Evolutionary conservation across 92 coral and sea anemone genomes (phyloP), one percentile per base, ranked within the genome.

Genomic region (Scolanthus callimorphus): DNA sequence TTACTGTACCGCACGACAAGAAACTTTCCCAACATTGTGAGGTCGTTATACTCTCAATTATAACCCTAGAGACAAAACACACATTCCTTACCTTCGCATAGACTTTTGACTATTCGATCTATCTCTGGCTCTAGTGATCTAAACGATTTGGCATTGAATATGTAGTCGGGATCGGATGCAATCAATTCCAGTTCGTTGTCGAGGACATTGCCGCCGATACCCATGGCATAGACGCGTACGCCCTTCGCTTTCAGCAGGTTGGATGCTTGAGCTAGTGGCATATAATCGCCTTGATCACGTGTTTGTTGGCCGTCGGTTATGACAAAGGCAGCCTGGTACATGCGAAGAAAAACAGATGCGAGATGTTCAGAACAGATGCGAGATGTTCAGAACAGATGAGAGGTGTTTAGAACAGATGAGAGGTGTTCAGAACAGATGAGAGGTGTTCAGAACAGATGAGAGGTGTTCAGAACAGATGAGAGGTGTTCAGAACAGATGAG

Each of bases 231-330:
- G 21, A 82, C 79, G 28, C 56, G 25, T 2, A 68, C 58, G 13
- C 65, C 65, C 49, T 68, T 68, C 8, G 29, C 49, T 27, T 68
- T 63, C 0, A 82, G 60, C 27, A 71, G 56, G 12, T 39, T 52
- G 3, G 88, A 82, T 28, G 75, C 79, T 6, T 31, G 29, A 13
- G 37, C 63, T 25, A 82, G 70, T 11, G 70, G 79, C 15, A 67
- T 68, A 27, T 23, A 55, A 17, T 20, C 20, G 0, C 55, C 75
- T 25, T 65, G 17, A 51, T 43, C 31, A 2, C 65, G 51, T 11
- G 75, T 68, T 27, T 68, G 75, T n/a, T 13, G 38, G 34, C 75
- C 75, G 28, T 68, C 65, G 17, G 75, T 68, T 4, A 68, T 57
- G 24, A 68, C 39, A 17, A 68, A 57, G 24, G 65, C 64, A 31